Evolutionary conservation across 2,888 invertebrate species (phyloP).

Genomic region (Piscicola geometra): DNA sequence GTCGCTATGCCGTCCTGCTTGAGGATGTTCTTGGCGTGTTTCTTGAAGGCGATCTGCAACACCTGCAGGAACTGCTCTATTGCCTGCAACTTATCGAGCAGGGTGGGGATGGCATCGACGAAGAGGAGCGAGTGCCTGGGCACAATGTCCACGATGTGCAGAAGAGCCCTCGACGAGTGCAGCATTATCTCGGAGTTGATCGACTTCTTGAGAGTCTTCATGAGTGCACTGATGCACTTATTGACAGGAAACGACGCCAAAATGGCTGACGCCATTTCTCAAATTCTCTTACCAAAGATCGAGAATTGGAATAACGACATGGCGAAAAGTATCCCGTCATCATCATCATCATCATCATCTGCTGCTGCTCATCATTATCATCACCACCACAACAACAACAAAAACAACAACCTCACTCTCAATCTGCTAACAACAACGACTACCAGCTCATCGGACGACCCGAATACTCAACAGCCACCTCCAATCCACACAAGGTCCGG

Average conservation of each 20-base stretch:
- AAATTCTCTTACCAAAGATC: constrained; percentile 51
- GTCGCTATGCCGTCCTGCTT: constrained; percentile 79
- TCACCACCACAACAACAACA: background rate
- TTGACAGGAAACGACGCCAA: constrained; percentile 93
- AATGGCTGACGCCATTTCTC: background rate
- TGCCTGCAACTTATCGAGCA: constrained; percentile 77
- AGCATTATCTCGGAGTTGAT: constrained; percentile 99
- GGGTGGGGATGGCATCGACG: constrained; percentile 91
- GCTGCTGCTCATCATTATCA: too few relatives aligned
- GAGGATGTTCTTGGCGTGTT: constrained; percentile 92
- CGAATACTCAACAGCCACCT: too few relatives aligned
- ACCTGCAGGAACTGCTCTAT: constrained; percentile 97
- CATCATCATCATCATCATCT: too few relatives aligned
- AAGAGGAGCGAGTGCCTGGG: constrained; percentile 90
- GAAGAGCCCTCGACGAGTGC: constrained; percentile 93
- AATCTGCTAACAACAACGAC: too few relatives aligned
- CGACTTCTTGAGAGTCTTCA: constrained; percentile 75
- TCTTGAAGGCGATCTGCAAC: constrained; percentile 87
- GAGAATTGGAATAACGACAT: constrained; percentile 56
- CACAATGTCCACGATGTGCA: constrained; percentile 97
- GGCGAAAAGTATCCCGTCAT: constrained; percentile 51
- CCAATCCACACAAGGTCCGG: too few relatives aligned
- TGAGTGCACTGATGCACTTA: constrained; percentile 90
- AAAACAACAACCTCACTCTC: background rate
- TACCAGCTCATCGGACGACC: too few relatives aligned